phyloP scores from a whole-genome alignment of 2,797 vertebrate species.

The Paratrypauchen microcephalus region DNA sequence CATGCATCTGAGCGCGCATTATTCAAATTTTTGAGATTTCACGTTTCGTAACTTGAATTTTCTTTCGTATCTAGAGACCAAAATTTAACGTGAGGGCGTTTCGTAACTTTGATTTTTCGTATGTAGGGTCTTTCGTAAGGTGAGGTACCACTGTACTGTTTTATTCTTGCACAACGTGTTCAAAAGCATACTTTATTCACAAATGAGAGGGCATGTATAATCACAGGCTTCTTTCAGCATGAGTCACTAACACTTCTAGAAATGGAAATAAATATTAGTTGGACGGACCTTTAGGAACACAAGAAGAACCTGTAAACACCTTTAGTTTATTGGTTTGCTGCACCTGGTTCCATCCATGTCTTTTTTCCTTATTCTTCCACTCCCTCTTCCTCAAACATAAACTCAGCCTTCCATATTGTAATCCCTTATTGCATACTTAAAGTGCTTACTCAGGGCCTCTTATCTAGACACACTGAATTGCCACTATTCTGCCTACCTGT shows the following conservation, averaged over 20 bases:
- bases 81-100: no score
- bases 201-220: not conserved
- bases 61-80: no score
- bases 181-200: not conserved
- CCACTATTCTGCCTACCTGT: conserved; percentile 46
- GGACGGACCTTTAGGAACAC: not conserved
- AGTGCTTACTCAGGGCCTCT: conserved; percentile 57
- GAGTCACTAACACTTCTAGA: not conserved
- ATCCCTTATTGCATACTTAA: conserved; percentile 49
- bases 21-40: no score
- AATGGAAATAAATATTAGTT: not conserved
- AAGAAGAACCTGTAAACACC: not conserved
- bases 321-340: not conserved
- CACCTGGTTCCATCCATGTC: conserved; percentile 13
- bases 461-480: conserved; percentile 53
- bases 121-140: no score
- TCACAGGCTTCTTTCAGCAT: not conserved
- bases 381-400: conserved; percentile 9
- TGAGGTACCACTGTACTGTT: no score
- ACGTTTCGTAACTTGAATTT: no score
- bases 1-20: no score
- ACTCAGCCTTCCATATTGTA: conserved; percentile 40
- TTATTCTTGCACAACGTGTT: not conserved
- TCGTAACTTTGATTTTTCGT: no score
- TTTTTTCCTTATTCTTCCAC: not conserved